Evolutionary conservation across 23 tunicate species (phyloP), one percentile per base, ranked within the genome.

Genomic region (Trididemnum nubilum): DNA sequence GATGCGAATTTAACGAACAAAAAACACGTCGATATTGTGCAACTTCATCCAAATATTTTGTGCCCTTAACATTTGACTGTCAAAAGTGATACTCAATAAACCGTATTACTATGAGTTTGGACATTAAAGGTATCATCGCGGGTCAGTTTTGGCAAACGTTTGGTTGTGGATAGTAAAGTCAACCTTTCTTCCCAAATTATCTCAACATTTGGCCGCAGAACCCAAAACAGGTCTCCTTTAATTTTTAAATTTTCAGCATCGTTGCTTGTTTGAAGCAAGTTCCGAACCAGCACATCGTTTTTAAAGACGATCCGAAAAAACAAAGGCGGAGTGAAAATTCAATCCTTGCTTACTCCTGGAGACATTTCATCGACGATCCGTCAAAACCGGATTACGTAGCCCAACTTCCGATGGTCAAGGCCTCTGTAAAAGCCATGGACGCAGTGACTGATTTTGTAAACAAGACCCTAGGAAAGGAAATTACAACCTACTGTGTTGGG

Each of bases 301-400:
- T 83, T 66, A 84, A 87, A 39, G 59, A 83, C 22, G 97, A 92
- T 83, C 91, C 92, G 73, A 70, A 72, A 52, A 44, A 87, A 34
- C 81, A 83, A 36, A 59, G 79, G 28, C 61, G 97, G 39, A 80
- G 85, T 4, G 97, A 92, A 69, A 90, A 92, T 71, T 82, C 61
- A 19, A 87, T 92, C 28, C 79, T 92, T 38, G 97, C 92, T 0
- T 92, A 92, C 81, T 83, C 92, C 18, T 92, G 97, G 97, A 65
- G 83, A 24, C 92, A 88, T 51, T 92, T 87, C 63, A 51, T 92
- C 2, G 86, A 92, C 26, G 88, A 88, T 58, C 92, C 89, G 3
- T 54, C 88, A 35, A 82, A 87, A 33, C 92, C 92, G 0, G 97
- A 92, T 63, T 82, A 81, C 82, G 64, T 92, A 0, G 71, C 88